A percentile compares a stretch with the other conserved stretches of the same genome.
phyloP scores from a whole-genome alignment of 2,888 invertebrate genomes.

The Oscheius myriophilus region DNA sequence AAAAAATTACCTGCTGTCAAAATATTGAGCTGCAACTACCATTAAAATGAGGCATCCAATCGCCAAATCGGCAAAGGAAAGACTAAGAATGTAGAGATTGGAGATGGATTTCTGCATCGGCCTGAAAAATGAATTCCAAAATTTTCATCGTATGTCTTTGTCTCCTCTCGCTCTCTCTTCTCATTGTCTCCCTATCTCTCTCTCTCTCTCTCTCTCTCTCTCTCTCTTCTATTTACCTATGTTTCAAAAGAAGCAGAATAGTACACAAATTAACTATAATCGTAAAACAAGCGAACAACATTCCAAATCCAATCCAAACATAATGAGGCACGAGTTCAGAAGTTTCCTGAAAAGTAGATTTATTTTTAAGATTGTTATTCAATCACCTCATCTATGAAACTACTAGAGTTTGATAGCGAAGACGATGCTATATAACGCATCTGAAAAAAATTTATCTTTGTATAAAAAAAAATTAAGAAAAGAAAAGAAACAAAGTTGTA shows the following conservation, averaged over 20 bases:
- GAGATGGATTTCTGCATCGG: conserved; percentile 54
- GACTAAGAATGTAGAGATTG: conserved; percentile 59
- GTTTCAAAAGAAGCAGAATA: conserved; percentile 35
- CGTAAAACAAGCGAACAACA: conserved; percentile 25
- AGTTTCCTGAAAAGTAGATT: conserved; percentile 13
- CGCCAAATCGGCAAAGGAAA: conserved; percentile 58
- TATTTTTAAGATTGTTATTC: background rate
- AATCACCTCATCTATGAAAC: conserved; percentile 6
- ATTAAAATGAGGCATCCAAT: conserved; percentile 57
- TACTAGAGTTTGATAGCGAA: background rate
- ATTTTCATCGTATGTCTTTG: background rate
- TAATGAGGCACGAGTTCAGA: conserved; percentile 20
- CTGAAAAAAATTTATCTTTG: background rate
- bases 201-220: too few relatives aligned
- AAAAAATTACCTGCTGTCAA: conserved; percentile 32
- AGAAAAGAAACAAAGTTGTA: background rate
- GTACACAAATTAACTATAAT: conserved; percentile 43
- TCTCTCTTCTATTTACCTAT: too few relatives aligned
- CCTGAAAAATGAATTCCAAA: conserved; percentile 10
- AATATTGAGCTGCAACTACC: conserved; percentile 46
- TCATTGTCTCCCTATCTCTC: too few relatives aligned
- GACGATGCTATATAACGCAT: conserved; percentile 11
- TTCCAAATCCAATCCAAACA: conserved; percentile 6
- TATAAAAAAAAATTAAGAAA: background rate
- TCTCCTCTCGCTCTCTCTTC: too few relatives aligned